Evolutionary conservation across 2,888 invertebrate species (phyloP).

Genomic region (Leptothorax acervorum): DNA sequence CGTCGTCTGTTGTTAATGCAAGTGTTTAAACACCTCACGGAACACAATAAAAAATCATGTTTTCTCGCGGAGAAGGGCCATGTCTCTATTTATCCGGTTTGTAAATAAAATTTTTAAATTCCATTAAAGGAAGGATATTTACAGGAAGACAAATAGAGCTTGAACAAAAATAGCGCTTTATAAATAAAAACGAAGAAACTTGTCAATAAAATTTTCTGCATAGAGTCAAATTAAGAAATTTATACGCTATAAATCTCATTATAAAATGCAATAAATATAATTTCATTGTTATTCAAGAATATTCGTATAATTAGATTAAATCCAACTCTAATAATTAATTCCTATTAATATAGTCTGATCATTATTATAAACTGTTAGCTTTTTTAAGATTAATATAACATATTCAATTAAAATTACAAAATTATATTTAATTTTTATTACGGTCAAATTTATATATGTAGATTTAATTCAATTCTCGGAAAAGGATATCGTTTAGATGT

Average conservation of each 20-base stretch:
- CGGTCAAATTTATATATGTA: background rate
- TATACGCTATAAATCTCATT: background rate
- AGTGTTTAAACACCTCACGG: background rate
- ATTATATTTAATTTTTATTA: slow-evolving; percentile 7
- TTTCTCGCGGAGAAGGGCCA: background rate
- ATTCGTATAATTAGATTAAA: background rate
- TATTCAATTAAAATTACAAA: background rate
- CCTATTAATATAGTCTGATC: background rate
- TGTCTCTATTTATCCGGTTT: background rate
- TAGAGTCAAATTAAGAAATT: background rate
- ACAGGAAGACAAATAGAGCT: background rate
- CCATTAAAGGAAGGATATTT: background rate
- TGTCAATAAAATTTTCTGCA: background rate
- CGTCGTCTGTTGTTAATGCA: slow-evolving; percentile 14
- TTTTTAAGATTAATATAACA: background rate
- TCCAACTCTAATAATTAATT: background rate
- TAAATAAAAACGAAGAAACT: background rate
- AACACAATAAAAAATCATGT: background rate
- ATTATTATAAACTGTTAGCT: background rate
- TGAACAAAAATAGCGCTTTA: background rate
- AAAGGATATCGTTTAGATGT: slow-evolving; percentile 15
- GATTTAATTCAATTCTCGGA: background rate
- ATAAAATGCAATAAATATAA: background rate
- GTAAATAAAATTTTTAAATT: slow-evolving; percentile 7
- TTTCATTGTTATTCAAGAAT: background rate